These are phyloP conservation scores for Anisognathus igniventris DNA, from an alignment of 2,797 vertebrate genomes.

Conservation along the genomic window DNA sequence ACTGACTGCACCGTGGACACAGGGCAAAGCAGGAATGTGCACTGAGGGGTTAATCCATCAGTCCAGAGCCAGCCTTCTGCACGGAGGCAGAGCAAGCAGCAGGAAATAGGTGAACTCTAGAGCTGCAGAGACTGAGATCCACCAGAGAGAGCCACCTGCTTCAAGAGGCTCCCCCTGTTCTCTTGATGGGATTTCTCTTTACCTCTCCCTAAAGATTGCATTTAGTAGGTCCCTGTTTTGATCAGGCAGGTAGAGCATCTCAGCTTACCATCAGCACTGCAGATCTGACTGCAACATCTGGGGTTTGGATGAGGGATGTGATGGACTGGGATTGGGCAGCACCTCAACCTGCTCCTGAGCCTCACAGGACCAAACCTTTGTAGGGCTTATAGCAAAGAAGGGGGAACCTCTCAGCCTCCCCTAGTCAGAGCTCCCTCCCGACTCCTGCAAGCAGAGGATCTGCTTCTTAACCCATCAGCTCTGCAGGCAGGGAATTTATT, in stretches of 20 bases:
- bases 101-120: background rate
- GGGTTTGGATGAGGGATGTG: background rate
- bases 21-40: rapidly evolving
- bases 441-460: background rate
- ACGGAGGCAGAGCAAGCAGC: background rate
- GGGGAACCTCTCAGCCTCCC: background rate
- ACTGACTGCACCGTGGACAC: rapidly evolving
- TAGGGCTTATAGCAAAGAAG: background rate
- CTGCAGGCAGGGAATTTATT: background rate
- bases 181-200: background rate
- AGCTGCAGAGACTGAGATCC: background rate
- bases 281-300: background rate
- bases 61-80: background rate
- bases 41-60: background rate
- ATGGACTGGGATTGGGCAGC: background rate
- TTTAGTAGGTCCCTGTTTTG: background rate
- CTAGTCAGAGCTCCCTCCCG: background rate
- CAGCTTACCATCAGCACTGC: background rate
- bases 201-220: background rate
- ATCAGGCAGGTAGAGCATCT: background rate
- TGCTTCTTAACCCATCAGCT: background rate
- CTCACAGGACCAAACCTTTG: background rate
- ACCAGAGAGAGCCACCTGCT: background rate
- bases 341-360: background rate
- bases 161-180: background rate